Conservation (phyloP, 2,797 vertebrate species). For the Tenualosa ilisha region DNA sequence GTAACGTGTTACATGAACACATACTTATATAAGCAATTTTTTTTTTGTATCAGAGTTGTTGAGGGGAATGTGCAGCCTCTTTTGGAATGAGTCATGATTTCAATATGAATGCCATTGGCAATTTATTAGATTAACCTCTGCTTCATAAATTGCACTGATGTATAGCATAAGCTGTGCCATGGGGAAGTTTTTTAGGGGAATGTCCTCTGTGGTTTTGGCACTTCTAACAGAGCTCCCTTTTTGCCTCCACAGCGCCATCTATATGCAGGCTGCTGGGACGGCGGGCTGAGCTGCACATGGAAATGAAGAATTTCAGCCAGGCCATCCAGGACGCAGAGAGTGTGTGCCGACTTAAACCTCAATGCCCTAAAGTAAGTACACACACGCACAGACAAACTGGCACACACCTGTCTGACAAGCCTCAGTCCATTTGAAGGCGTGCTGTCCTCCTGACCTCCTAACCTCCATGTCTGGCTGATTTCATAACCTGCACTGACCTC, state of each 20-base stretch:
- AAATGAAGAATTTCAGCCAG: slow-evolving; percentile 82
- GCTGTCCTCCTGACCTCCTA: neutral
- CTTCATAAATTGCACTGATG: neutral
- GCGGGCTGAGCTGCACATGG: slow-evolving; percentile 79
- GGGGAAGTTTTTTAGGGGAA: neutral
- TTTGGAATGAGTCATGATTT: slow-evolving; percentile 11
- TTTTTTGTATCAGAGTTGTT: neutral
- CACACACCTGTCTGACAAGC: neutral
- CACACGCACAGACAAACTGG: neutral
- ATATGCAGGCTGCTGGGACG: slow-evolving; percentile 69
- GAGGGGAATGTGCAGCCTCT: neutral
- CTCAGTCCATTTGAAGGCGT: neutral
- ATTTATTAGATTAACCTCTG: neutral
- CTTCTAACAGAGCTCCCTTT: neutral
- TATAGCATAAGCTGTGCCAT: neutral
- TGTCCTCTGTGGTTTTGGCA: slow-evolving; percentile 26
- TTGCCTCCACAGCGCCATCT: slow-evolving; percentile 65
- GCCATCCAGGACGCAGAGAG: slow-evolving; percentile 77
- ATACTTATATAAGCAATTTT: slow-evolving; percentile 4
- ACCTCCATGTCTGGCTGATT: neutral
- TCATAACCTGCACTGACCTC: slow-evolving; percentile 9
- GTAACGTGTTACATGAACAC: slow-evolving; percentile 18
- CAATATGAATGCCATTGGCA: neutral
- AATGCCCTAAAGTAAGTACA: slow-evolving; percentile 79
- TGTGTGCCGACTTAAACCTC: slow-evolving; percentile 79